Evolutionary conservation across 2,797 vertebrate genomes (phyloP).

Genomic region (Acropternis orthonyx): DNA sequence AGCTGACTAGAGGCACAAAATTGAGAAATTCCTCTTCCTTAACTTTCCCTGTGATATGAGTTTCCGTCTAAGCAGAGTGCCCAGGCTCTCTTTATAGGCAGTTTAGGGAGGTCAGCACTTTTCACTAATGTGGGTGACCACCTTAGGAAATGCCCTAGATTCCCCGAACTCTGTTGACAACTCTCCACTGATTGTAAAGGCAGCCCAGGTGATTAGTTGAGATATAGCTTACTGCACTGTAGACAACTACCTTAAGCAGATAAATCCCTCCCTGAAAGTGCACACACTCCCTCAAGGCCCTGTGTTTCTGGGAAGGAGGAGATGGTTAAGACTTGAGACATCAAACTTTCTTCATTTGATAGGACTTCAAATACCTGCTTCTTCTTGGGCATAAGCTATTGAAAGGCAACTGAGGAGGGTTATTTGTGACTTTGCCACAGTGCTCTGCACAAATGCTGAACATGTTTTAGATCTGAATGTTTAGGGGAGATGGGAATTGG

Average conservation of each 20-base stretch:
- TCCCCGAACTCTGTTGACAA: neutral
- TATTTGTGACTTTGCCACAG: neutral
- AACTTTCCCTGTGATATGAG: neutral
- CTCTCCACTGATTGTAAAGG: neutral
- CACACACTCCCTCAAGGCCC: neutral
- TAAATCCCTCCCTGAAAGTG: constrained; percentile 25
- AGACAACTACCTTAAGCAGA: constrained; percentile 1
- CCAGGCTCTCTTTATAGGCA: neutral
- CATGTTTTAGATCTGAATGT: neutral
- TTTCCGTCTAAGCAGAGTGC: neutral
- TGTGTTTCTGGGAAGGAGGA: neutral
- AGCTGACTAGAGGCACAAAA: neutral
- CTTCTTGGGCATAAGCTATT: neutral
- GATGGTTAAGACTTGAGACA: neutral
- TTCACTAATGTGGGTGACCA: neutral
- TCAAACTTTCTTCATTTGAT: neutral
- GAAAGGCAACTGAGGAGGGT: neutral
- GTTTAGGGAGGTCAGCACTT: neutral
- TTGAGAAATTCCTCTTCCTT: neutral
- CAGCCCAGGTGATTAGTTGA: constrained; percentile 13
- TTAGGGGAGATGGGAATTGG: neutral
- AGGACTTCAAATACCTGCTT: neutral
- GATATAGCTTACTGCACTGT: neutral
- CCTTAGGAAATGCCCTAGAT: neutral
- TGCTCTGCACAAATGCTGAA: neutral